phyloP scores from a whole-genome alignment of 2,797 vertebrate species.

The Cirrhinus mrigala region DNA sequence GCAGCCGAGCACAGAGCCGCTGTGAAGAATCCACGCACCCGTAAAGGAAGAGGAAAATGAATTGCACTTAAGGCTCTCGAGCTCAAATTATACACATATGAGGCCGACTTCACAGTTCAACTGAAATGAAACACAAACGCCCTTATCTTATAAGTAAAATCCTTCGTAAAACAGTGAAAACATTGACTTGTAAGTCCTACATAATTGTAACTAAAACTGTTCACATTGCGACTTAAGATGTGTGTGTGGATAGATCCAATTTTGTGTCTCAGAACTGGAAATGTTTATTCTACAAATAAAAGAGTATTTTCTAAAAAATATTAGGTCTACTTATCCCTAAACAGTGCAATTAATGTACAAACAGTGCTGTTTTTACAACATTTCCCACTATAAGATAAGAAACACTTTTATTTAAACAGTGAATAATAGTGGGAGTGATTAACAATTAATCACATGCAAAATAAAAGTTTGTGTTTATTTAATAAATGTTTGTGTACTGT shows the following conservation, averaged over 20 bases:
- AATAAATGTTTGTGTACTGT: too few species aligned
- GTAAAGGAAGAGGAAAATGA: background rate
- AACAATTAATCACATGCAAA: too few species aligned
- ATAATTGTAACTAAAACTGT: background rate
- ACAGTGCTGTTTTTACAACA: background rate
- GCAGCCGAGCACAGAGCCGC: constrained; percentile 63
- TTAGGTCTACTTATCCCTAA: too few species aligned
- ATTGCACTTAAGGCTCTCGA: background rate
- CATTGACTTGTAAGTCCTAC: background rate
- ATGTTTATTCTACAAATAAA: background rate
- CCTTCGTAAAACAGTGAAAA: background rate
- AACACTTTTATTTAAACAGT: background rate
- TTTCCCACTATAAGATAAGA: background rate
- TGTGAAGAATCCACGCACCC: background rate
- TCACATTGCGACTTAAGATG: background rate
- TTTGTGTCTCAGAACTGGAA: background rate
- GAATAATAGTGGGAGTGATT: background rate
- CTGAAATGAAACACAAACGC: background rate
- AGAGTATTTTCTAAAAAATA: background rate
- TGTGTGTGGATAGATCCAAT: background rate
- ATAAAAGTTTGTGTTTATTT: too few species aligned
- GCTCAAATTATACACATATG: background rate
- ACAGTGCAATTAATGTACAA: background rate
- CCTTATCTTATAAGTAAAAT: background rate
- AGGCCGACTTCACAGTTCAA: background rate